Base-by-base conservation (phyloP, 2,797 vertebrate species). In the Apodemus agrarius region DNA sequence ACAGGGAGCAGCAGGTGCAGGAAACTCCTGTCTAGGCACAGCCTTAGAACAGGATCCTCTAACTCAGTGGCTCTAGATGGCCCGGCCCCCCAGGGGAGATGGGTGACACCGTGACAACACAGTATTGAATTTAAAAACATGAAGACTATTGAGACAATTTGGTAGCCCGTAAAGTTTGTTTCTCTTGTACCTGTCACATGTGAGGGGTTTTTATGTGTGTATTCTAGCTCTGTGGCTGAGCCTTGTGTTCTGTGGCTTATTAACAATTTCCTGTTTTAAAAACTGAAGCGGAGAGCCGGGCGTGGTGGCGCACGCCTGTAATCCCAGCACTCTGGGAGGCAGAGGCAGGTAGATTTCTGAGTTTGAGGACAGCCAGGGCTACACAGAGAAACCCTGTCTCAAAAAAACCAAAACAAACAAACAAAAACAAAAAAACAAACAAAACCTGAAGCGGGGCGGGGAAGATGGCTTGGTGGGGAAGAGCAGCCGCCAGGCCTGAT, bases 181-280 rank as follows among this genome's bases (percentile, higher is more conserved):
- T 97, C 49, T 87, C 40, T 84, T 57, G 37, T 43, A 59, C 21
- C 87, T 80, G 11, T 82, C 54, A 89, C 46, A 17, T 37, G 22
- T 12, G 21, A 65, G 86, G 43, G 57, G 80, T 76, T 40, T 82
- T 75, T 79, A 22, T 57, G 24, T 34, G 7, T 37, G 3, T 40
- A 43, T 91, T 90, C 94, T 85, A 90, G 59, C 59, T 81, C 46
- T 67, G 46, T 3, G 79, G 11, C 90, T 80, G 93, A 84, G 49
- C 80, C 40, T 43, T 63, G 78, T 78, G 22, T 82, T 92, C 37
- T 83, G 3, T 75, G 59, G 21, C 78, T 93, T 93, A 40, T 72
- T 61, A 80, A 69, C 37, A 6, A 19, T 82, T 94, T 93, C 90
- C 80, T 94, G 0, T 90, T 75, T 75, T 1, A 52, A 91, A 94